Base-by-base conservation (phyloP, 2,888 invertebrate species). In the Lobophora halterata region DNA sequence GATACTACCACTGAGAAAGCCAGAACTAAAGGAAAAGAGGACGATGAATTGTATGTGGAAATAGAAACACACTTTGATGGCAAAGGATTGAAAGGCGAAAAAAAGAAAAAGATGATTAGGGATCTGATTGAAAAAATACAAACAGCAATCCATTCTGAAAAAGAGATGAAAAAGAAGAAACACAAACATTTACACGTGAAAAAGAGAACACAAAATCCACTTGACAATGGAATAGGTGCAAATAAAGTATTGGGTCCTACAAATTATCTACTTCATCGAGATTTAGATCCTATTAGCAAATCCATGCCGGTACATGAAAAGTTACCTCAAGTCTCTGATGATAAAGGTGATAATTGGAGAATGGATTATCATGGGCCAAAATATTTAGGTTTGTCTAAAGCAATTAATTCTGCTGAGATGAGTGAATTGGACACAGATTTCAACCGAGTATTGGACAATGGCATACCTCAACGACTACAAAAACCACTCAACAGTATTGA, bases 51-150 rank as follows among this genome's bases (percentile, higher is more conserved):
- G 1, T 82, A 66, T 18, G 76, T 87, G 1, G 85, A 86, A 72
- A 86, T 87, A 2, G 82, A 87, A 72, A 83, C 86, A 3, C 83
- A 85, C 54, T 79, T 81, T 26, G 74, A 82, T 34, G 73, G 77
- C 19, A 79, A 78, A 58, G 79, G 80, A 0, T 40, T 70, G 28
- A 76, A 75, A 57, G 79, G 77, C 0, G 77, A 79, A 26, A 79
- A 72, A 37, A 81, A 78, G 52, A 79, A 78, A 41, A 79, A 79
- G 44, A 34, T 85, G 0, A 71, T 86, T 3, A 65, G 57, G 41
- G 66, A 52, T 29, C 53, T 87, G 0, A 72, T 87, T 19, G 62
- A 76, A 2, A 87, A 82, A 61, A 87, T 87, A 50, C 69, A 79
- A 54, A 72, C 71, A 23, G 86, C 83, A 0, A 68, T 86, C 38